These are phyloP conservation scores for Hybognathus amarus DNA, from an alignment of 2,797 vertebrate genomes.

Conservation along the genomic window DNA sequence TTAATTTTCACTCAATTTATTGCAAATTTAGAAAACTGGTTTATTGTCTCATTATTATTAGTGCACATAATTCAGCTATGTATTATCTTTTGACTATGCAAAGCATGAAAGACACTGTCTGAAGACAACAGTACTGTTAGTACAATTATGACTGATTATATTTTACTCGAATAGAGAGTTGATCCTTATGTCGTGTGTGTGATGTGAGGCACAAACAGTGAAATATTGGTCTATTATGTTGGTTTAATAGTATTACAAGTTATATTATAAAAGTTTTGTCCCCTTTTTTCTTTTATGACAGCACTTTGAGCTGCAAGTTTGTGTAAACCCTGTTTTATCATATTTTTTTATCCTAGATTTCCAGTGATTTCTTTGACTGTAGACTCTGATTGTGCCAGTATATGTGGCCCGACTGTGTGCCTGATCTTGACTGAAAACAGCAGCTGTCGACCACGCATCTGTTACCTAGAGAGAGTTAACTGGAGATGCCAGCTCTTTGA, in stretches of 20 bases:
- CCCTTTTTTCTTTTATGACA: background rate
- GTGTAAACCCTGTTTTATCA: background rate
- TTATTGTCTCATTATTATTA: background rate
- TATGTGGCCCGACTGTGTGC: conserved; percentile 13
- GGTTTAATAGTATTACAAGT: background rate
- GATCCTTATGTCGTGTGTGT: background rate
- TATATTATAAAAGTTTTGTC: background rate
- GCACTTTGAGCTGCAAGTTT: background rate
- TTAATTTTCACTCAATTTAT: background rate
- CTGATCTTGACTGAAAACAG: conserved; percentile 67
- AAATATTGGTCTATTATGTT: background rate
- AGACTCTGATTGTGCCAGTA: conserved; percentile 27
- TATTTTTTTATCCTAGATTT: too few relatives aligned
- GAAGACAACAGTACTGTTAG: background rate
- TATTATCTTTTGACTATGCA: background rate
- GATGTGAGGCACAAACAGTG: background rate
- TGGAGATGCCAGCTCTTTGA: conserved; percentile 59
- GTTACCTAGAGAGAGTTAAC: conserved; percentile 61
- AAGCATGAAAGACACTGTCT: background rate
- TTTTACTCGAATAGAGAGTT: background rate
- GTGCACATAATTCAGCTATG: background rate
- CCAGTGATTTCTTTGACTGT: background rate
- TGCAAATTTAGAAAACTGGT: background rate
- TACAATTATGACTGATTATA: background rate
- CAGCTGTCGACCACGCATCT: conserved; percentile 68